These are phyloP conservation scores for Plestiodon gilberti DNA, from an alignment of 2,113 vertebrate species.

Conservation along the genomic window DNA sequence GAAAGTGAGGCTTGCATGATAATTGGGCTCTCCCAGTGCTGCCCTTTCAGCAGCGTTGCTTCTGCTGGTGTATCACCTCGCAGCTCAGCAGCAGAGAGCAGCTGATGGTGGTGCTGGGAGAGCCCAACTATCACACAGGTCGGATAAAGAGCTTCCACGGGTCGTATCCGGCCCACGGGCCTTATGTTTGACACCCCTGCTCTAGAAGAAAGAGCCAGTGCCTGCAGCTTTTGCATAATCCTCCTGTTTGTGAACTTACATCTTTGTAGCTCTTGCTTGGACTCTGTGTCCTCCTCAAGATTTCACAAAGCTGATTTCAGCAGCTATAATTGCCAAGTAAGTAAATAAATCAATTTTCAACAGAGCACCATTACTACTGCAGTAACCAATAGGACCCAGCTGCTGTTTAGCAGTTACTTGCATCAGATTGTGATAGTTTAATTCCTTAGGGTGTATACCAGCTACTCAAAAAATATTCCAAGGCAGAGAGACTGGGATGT, in stretches of 20 bases:
- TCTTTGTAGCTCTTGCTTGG: neutral
- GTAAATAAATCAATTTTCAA: neutral
- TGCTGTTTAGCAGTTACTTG: neutral
- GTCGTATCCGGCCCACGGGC: too few species aligned
- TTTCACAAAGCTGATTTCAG: constrained; percentile 2
- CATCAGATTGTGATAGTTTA: neutral
- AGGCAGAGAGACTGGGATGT: neutral
- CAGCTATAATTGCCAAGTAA: neutral
- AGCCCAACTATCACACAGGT: too few species aligned
- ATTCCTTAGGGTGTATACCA: neutral
- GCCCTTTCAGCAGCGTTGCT: too few species aligned
- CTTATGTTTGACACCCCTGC: too few species aligned
- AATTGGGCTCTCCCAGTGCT: too few species aligned
- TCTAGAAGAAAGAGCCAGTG: neutral
- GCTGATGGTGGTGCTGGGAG: too few species aligned
- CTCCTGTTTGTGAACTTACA: too few species aligned
- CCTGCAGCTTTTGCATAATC: neutral
- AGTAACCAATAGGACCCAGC: neutral
- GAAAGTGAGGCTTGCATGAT: too few species aligned
- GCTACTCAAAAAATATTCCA: neutral
- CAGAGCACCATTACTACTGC: neutral
- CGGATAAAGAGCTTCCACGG: too few species aligned
- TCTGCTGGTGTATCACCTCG: too few species aligned
- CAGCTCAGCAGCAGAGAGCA: too few species aligned
- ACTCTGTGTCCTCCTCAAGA: neutral